Conservation (phyloP, 1,140 invertebrate species). For the Triops cancriformis region DNA sequence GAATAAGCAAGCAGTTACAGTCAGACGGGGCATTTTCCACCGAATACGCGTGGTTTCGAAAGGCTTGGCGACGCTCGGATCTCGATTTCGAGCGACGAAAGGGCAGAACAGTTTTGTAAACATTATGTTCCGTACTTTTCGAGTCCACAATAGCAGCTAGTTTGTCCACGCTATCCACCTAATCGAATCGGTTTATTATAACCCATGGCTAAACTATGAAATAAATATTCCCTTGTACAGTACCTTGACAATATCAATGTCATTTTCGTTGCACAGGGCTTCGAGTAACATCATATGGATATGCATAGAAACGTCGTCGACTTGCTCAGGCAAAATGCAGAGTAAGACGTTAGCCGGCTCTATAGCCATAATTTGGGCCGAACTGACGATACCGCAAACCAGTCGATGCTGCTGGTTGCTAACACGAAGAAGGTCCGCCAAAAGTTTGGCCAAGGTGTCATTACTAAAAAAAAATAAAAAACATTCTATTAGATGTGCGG, state of each 20-base stretch:
- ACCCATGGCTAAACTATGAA: too few species aligned
- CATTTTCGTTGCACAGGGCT: neutral
- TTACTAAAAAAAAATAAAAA: neutral
- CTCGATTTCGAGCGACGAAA: neutral
- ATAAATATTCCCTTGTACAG: neutral
- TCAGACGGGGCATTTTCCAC: neutral
- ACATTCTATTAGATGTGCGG: too few species aligned
- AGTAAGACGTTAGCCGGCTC: neutral
- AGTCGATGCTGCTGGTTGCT: neutral
- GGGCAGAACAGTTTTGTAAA: neutral
- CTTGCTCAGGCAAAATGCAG: neutral
- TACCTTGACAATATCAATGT: neutral
- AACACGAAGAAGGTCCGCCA: neutral
- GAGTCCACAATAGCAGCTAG: neutral
- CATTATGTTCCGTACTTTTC: neutral
- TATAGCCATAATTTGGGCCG: neutral
- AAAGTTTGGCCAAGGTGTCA: neutral
- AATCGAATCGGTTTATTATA: neutral
- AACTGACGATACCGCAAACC: neutral
- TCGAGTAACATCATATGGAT: neutral
- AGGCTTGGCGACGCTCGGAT: neutral
- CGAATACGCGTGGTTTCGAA: neutral
- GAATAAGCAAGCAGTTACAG: neutral
- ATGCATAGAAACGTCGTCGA: neutral
- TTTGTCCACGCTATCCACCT: neutral